Evolutionary conservation across 2,113 vertebrate genomes (phyloP).

Genomic region (Sigmodon hispidus): DNA sequence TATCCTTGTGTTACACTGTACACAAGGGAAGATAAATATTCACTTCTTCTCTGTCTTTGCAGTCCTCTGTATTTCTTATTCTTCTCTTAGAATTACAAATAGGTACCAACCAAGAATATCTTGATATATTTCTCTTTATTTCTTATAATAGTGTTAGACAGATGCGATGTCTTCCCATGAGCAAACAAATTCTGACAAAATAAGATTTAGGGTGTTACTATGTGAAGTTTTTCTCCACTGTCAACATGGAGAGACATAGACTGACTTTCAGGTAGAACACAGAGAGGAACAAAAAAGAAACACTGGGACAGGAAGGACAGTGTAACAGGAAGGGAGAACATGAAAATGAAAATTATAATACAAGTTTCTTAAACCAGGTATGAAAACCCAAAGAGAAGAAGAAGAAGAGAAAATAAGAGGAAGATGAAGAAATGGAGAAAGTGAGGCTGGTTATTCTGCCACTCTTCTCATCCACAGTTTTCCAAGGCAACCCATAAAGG

Average conservation of each 20-base stretch:
- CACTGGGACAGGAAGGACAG: not conserved
- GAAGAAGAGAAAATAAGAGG: not conserved
- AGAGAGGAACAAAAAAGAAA: not conserved
- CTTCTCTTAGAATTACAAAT: constrained; percentile 9
- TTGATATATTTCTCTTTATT: not conserved
- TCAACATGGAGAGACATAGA: not conserved
- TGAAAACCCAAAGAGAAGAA: not conserved
- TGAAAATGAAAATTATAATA: not conserved
- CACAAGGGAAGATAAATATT: not conserved
- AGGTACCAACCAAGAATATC: not conserved
- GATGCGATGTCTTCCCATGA: not conserved
- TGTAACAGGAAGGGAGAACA: not conserved
- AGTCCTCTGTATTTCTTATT: not conserved
- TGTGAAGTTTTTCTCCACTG: not conserved
- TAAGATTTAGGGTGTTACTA: not conserved
- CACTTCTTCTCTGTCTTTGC: not conserved
- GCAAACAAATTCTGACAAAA: not conserved
- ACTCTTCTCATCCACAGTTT: not conserved
- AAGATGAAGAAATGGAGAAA: not conserved
- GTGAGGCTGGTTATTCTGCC: not conserved
- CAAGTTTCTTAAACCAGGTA: not conserved
- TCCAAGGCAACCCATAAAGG: not conserved
- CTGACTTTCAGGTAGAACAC: not conserved
- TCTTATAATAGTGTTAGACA: not conserved
- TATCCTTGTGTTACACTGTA: too few species aligned